Conservation (phyloP, 1,140 invertebrate species). For the Chironomus striatipennis region DNA sequence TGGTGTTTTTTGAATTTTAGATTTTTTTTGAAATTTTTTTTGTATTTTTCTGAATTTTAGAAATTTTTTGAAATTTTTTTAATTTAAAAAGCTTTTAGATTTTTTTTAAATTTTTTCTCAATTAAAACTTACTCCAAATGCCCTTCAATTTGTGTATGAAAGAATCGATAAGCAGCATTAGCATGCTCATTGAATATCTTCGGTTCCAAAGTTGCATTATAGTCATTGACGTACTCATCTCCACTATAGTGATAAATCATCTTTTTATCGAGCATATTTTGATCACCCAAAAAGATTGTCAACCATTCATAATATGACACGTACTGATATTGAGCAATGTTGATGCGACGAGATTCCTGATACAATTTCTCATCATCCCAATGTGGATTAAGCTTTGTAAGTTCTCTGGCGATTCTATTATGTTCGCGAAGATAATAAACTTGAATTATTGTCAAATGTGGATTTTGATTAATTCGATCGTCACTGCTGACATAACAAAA, state of each 20-base stretch:
- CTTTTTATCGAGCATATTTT: constrained; percentile 59
- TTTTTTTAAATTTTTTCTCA: too few relatives aligned
- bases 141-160: constrained; percentile 75
- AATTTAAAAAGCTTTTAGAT: too few relatives aligned
- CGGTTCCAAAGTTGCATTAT: constrained; percentile 68
- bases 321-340: constrained; percentile 67
- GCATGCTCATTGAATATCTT: constrained; percentile 76
- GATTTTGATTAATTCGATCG: constrained; percentile 76
- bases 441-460: constrained; percentile 71
- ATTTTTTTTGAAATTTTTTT: too few relatives aligned
- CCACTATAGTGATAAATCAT: constrained; percentile 54
- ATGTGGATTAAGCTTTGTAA: constrained; percentile 70
- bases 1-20: too few relatives aligned
- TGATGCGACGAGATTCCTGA: constrained; percentile 77
- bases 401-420: constrained; percentile 69
- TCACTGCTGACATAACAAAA: constrained; percentile 71
- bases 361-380: constrained; percentile 80
- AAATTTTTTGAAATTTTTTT: too few relatives aligned
- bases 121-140: constrained; percentile 54
- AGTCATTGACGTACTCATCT: constrained; percentile 69
- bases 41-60: too few relatives aligned
- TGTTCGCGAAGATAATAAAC: constrained; percentile 80
- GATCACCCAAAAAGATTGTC: constrained; percentile 45
- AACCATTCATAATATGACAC: constrained; percentile 80
- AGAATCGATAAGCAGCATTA: constrained; percentile 78